Conservation (phyloP, 2,888 invertebrate genomes). For the Epistrophe eligans region DNA sequence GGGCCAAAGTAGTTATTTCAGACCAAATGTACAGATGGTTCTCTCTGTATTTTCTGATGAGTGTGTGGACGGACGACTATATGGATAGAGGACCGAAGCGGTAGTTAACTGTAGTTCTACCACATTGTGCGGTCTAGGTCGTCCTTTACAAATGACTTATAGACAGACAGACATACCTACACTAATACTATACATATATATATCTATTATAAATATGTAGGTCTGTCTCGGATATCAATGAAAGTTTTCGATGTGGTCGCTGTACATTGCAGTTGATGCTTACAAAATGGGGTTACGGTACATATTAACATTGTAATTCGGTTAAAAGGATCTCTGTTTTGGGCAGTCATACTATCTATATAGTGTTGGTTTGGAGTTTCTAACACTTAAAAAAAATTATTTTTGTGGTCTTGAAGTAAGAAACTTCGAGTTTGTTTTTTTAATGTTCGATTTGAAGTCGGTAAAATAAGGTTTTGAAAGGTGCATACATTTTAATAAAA, state of each 20-base stretch:
- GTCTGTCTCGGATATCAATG: slow-evolving; percentile 61
- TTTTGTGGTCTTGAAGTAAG: not conserved
- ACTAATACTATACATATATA: too few relatives aligned
- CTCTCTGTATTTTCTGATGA: not conserved
- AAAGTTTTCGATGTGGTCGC: slow-evolving; percentile 49
- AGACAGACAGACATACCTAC: slow-evolving; percentile 3
- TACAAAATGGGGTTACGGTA: slow-evolving; percentile 23
- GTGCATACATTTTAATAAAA: too few relatives aligned
- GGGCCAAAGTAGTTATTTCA: slow-evolving; percentile 63
- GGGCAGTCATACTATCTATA: not conserved
- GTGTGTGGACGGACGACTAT: not conserved
- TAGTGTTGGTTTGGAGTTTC: not conserved
- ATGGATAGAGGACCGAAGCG: not conserved
- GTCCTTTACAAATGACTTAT: slow-evolving; percentile 58
- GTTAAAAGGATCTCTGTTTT: slow-evolving; percentile 38
- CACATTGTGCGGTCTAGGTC: slow-evolving; percentile 57
- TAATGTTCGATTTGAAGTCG: not conserved
- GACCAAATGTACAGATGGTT: slow-evolving; percentile 36
- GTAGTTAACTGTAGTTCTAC: slow-evolving; percentile 40
- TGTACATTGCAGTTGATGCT: slow-evolving; percentile 20
- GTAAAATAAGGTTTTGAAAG: not conserved
- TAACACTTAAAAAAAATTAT: slow-evolving; percentile 25
- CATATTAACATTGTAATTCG: slow-evolving; percentile 59
- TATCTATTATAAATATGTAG: not conserved
- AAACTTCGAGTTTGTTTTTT: not conserved